Base-by-base conservation (phyloP, 2,797 vertebrate genomes). In the Miichthys miiuy region DNA sequence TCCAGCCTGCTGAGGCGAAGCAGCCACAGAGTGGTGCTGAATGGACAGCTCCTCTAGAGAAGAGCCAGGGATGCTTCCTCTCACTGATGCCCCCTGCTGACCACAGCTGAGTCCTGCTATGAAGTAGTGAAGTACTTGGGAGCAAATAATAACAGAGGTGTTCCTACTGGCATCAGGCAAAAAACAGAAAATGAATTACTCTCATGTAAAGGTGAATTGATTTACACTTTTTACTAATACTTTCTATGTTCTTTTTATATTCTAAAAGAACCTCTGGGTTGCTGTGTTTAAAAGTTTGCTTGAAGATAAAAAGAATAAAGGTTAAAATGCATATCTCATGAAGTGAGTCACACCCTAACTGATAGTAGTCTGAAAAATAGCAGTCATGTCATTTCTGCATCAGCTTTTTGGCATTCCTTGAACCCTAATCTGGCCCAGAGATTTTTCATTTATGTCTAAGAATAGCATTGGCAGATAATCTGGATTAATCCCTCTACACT, bases 1-100 rank as follows among this genome's bases (percentile, higher is more conserved):
- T 80, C 44, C 57, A 30, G 50, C 58, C 25, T 64, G 56, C 38
- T 51, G 77, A 55, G 48, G 38, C 68, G 79, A 30, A 50, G 50
- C 69, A n/a, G 63, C 44, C 58, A 25, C 75, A 85, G 21, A 11
- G 82, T 73, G 88, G 95, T 95, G 92, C 95, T 96, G 95, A 96
- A 93, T 23, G 94, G 90, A 96, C 94, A 96, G 95, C 93, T 95
- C 94, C 94, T 74, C 18, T 4, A 23, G 3, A 72, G 42, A 64
- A 14, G 21, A 76, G 72, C 80, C 74, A 69, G 34, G 71, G 38
- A 62, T 2, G 20, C 75, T 72, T 84, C 50, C 48, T 66, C 82
- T 85, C 88, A 84, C 68, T 65, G 73, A 52, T 46, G 72, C 93
- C 91, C 88, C 82, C 93, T 91, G 86, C 83, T 90, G 91, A 68